phyloP scores from a whole-genome alignment of 92 coral and sea anemone genomes.

The Porites divaricata region DNA sequence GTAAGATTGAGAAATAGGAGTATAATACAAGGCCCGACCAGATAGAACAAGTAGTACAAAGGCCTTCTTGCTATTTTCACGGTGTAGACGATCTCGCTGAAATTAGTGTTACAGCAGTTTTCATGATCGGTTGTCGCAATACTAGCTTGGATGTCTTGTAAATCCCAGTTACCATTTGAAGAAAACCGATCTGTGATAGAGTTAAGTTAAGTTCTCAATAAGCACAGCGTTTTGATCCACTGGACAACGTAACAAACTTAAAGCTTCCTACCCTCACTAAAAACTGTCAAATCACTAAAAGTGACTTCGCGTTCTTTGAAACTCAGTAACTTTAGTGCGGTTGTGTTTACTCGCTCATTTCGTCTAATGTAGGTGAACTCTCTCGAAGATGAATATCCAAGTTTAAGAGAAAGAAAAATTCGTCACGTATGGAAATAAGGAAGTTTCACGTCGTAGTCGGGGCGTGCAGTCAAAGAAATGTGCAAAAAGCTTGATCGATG shows the following conservation, averaged over 20 bases:
- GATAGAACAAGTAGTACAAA: constrained; percentile 71
- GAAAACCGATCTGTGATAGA: constrained; percentile 50
- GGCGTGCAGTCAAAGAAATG: too few relatives aligned
- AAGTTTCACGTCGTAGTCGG: too few relatives aligned
- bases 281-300: too few relatives aligned
- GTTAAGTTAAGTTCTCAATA: neutral
- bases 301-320: too few relatives aligned
- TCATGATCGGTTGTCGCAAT: constrained; percentile 34
- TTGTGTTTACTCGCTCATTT: too few relatives aligned
- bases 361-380: too few relatives aligned
- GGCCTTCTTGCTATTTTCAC: constrained; percentile 58
- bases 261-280: neutral
- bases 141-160: neutral
- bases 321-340: too few relatives aligned
- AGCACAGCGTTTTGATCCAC: too few relatives aligned
- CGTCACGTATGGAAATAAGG: too few relatives aligned
- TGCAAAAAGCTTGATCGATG: too few relatives aligned
- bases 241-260: neutral
- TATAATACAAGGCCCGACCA: constrained; percentile 68
- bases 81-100: constrained; percentile 52
- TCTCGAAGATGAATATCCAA: too few relatives aligned
- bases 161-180: constrained; percentile 71
- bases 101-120: constrained; percentile 71
- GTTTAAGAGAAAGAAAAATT: too few relatives aligned
- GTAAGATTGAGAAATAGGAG: constrained; percentile 58